Evolutionary conservation across 1,140 invertebrate species (phyloP), one percentile per base, ranked within the genome.

Genomic region (Lucilia sericata): DNA sequence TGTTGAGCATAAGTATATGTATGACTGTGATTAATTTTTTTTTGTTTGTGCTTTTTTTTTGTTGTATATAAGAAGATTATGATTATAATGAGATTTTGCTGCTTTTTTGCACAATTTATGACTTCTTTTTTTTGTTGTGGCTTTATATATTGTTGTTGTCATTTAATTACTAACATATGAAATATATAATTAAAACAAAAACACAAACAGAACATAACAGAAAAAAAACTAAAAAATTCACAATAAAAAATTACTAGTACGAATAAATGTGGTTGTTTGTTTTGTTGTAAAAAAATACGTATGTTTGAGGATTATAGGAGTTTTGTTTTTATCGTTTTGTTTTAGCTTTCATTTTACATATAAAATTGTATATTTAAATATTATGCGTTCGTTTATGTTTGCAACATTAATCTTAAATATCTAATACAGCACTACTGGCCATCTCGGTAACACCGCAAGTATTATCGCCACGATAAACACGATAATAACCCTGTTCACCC

Each of bases 361-460:
- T 70, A 51, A 49, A 82, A 19, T 17, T 70, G 17, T 82, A 42
- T 17, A 42, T 17, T 82, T 82, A 49, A 12, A 34, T 17, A 65
- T 36, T 1, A 30, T 30, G 25, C 25, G 25, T 30, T 30, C 21
- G 36, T 82, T 55, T 25, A 47, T 42, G 2, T 55, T 82, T 8
- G 12, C 30, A 75, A 34, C 51, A 49, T 49, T 21, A 76, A 78
- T 83, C 36, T 47, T 78, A 82, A 42, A 65, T 19, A 80, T 78
- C 83, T 21, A 95, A 87, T 78, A 98, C 92, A 84, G 98, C 96
- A 83, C 97, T 98, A 30, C 97, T 96, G 49, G 96, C 96, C 95
- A 97, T 98, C 88, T 94, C 92, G 91, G 98, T 98, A 81, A 99
- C 91, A 83, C 98, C 98, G 91, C 98, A 99, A 30, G 96, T 97